Percentiles rank a stretch among this genome's conserved stretches.
These are phyloP conservation scores for Lasioglossum calceatum DNA, from an alignment of 2,888 invertebrate genomes.

Conservation along the genomic window DNA sequence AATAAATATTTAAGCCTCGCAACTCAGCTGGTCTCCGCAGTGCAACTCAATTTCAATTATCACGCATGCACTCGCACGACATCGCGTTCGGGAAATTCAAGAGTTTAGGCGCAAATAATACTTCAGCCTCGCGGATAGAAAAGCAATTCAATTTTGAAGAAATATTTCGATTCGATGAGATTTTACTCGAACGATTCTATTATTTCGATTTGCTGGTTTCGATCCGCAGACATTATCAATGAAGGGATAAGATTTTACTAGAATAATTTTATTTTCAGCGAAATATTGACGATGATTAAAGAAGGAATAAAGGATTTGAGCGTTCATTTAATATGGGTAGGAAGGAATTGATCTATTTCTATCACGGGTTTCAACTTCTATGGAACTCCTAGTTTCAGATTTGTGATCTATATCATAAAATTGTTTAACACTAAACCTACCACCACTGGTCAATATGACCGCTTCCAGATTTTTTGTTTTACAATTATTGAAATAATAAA, in stretches of 20 bases:
- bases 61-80: neutral
- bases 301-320: neutral
- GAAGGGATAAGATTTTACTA: neutral
- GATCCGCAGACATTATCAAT: neutral
- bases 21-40: neutral
- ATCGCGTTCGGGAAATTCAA: neutral
- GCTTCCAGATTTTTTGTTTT: no score
- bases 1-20: constrained; percentile 32
- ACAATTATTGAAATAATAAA: no score
- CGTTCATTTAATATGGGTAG: neutral
- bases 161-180: neutral
- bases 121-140: neutral
- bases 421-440: neutral
- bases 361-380: neutral
- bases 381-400: no score
- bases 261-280: neutral
- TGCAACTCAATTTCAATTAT: constrained; percentile 10
- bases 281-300: neutral
- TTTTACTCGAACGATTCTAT: no score
- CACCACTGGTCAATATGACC: no score
- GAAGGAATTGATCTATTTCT: neutral
- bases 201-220: no score
- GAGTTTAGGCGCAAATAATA: neutral
- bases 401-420: neutral
- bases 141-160: neutral